A percentile compares a stretch with the other conserved stretches of the same genome.
phyloP scores from a whole-genome alignment of 2,113 vertebrate genomes.

The Sapajus apella region DNA sequence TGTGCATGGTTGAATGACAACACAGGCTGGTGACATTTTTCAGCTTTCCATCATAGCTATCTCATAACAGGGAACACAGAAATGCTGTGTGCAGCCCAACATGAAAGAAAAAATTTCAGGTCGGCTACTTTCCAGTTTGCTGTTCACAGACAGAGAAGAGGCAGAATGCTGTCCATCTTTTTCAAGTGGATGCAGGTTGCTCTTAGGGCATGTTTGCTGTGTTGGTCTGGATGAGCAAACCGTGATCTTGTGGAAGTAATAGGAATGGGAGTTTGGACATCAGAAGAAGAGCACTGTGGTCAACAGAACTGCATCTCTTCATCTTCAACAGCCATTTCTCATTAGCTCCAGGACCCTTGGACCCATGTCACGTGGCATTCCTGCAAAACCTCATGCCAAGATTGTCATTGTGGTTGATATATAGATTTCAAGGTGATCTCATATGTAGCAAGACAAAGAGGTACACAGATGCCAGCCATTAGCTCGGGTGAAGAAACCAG shows the following conservation, averaged over 20 bases:
- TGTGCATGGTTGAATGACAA: not conserved
- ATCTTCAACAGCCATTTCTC: not conserved
- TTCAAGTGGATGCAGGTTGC: not conserved
- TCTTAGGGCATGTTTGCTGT: rapidly evolving
- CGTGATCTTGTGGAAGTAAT: not conserved
- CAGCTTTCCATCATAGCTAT: not conserved
- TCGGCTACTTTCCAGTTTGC: not conserved
- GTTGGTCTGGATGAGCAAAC: not conserved
- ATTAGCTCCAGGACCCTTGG: not conserved
- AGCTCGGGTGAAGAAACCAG: not conserved
- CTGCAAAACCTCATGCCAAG: not conserved
- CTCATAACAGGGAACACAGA: not conserved
- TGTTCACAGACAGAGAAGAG: not conserved
- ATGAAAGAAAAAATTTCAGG: not conserved
- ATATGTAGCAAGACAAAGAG: not conserved
- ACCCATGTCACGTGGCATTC: not conserved
- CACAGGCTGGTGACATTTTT: not conserved
- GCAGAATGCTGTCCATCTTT: not conserved
- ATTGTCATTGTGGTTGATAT: too few species aligned
- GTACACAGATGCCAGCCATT: not conserved
- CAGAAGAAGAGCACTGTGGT: not conserved
- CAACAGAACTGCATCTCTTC: not conserved
- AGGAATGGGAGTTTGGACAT: not conserved
- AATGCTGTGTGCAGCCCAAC: not conserved
- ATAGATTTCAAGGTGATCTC: not conserved